phyloP scores from a whole-genome alignment of 2,797 vertebrate species.

The Geotria australis region DNA sequence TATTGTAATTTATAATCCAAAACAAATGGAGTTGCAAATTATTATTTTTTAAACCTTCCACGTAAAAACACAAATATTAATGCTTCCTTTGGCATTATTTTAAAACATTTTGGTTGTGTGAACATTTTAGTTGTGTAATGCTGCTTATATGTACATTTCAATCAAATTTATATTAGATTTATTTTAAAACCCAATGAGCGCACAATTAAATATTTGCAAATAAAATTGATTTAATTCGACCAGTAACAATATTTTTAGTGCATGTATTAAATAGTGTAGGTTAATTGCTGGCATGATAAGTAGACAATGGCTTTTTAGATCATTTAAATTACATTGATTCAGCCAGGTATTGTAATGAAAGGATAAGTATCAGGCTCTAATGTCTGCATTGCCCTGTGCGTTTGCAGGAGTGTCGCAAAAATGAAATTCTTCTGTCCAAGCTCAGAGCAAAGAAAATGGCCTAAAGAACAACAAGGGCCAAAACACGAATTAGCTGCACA shows the following conservation, averaged over 20 bases:
- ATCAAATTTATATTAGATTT: too few relatives aligned
- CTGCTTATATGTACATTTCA: too few relatives aligned
- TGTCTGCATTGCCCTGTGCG: background rate
- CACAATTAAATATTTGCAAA: too few relatives aligned
- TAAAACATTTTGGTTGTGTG: background rate
- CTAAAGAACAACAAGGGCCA: background rate
- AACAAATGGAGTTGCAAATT: background rate
- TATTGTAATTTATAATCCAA: background rate
- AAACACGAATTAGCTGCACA: background rate
- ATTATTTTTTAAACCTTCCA: background rate
- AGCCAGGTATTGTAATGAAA: background rate
- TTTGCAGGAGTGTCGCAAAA: constrained; percentile 62
- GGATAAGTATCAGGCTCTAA: background rate
- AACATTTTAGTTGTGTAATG: too few relatives aligned
- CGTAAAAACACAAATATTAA: background rate
- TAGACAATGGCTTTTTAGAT: too few relatives aligned
- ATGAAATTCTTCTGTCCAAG: constrained; percentile 61
- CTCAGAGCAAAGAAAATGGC: constrained; percentile 18
- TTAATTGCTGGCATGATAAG: too few relatives aligned
- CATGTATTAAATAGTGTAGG: too few relatives aligned
- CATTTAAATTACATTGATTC: too few relatives aligned
- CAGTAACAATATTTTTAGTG: too few relatives aligned
- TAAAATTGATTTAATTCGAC: too few relatives aligned
- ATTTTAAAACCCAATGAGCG: too few relatives aligned
- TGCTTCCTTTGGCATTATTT: background rate